Base-by-base conservation (phyloP, 1,140 invertebrate species). In the Bemisia tabaci region DNA sequence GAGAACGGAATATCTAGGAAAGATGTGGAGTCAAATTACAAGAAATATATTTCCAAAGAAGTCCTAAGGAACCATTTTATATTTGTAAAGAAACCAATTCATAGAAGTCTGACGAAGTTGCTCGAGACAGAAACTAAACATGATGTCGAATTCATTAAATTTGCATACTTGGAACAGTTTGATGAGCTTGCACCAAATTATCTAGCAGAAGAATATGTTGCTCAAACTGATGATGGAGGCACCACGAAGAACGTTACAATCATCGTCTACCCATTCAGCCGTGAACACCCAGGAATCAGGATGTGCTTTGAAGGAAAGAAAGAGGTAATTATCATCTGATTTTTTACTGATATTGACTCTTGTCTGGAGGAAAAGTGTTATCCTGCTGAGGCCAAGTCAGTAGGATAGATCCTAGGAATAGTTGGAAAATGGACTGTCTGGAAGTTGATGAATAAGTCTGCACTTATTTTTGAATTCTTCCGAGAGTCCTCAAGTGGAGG, bases 111-210 rank as follows among this genome's bases (percentile, higher is more conserved):
- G n/a, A 79, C 66, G 27, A 66, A 58, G 59, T 26, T 70, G 2
- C 67, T 68, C n/a, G 63, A 63, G 22, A 68, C 59, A 58, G 67
- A 65, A 62, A 67, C 66, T 33, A 66, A 68, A 12, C 79, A 83
- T 64, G 83, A 85, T 74, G 79, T 82, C 1, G 82, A 79, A 78
- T 87, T 83, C 73, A 82, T 92, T 0, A 91, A 90, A 75, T 84
- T 85, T 69, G 80, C 87, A 71, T 94, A 93, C 74, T 77, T 94
- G 0, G 83, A 87, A 74, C 86, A 91, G 73, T 82, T 92, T 64
- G 84, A 87, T 71, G 79, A 78, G 11, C 81, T 92, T 77, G 89
- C 89, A 1, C 88, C 89, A 12, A 87, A 87, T 76, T 94, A 94
- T 78, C 78, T 91, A 21, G 81, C 82, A 23, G 91, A 94, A 78